Evolutionary conservation across 2,797 vertebrate genomes (phyloP), one percentile per base, ranked within the genome.

Genomic region (Platalea minor): DNA sequence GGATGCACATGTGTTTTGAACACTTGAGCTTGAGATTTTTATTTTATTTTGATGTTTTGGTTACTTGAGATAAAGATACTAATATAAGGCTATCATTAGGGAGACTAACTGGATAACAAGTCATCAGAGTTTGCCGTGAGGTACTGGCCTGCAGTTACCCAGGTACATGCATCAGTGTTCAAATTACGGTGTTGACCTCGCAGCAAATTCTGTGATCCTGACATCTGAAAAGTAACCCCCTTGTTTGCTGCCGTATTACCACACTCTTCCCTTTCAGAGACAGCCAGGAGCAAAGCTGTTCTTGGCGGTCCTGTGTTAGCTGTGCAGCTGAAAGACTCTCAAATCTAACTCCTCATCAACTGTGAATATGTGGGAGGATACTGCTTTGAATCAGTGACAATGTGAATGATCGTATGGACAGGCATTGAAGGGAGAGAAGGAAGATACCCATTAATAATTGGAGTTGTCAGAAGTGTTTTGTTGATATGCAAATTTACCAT

Each of bases 331-430:
- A 85, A 92, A 89, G 33, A 54, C 26, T 78, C 76, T 63, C 50
- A 37, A 13, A 73, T 69, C 74, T 85, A 83, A 51, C 67, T 88
- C 81, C 59, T 93, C 59, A 92, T 88, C 72, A 74, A 1, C 91
- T 89, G 68, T 91, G 93, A 89, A 77, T 83, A 29, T 31, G 81
- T 83, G 85, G 93, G 91, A 95, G 78, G 78, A 59, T 82, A 16
- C 51, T 37, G 51, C 95, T 80, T 87, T 85, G 89, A 80, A 67
- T 93, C 78, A n/a, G 70, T 63, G 78, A 24, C 81, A 56, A 28
- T 69, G 70, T 85, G 91, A 88, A 82, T 88, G 91, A 92, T 95
- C 37, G 3, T 89, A 33, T 54, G 72, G 93, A 89, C 89, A 92
- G 89, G 75, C 89, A 85, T 24, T 70, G 85, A 92, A 92, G 60